Evolutionary conservation across 1,140 invertebrate species (phyloP).

Genomic region (Schlechtendalia chinensis): DNA sequence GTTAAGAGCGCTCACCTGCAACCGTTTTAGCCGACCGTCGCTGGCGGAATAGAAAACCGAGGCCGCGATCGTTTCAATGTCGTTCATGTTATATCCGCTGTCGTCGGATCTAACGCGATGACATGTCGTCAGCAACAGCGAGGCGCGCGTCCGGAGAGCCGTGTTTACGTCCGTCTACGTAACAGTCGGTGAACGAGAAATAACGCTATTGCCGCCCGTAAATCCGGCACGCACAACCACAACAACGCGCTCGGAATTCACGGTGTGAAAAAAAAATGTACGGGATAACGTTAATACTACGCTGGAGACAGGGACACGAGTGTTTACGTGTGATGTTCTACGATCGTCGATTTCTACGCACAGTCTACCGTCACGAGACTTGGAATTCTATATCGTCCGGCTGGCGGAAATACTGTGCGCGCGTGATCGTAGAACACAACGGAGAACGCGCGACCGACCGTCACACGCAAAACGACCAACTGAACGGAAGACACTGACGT

Average conservation of each 20-base stretch:
- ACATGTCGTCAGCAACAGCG: conserved; percentile 27
- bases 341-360: neutral
- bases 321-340: too few relatives aligned
- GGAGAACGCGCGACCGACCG: too few relatives aligned
- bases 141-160: conserved; percentile 38
- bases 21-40: conserved; percentile 19
- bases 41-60: conserved; percentile 33
- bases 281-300: too few relatives aligned
- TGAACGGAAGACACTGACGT: neutral
- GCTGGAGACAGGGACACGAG: too few relatives aligned
- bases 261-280: too few relatives aligned
- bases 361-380: neutral
- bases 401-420: neutral
- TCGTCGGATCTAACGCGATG: conserved; percentile 42
- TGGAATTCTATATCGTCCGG: neutral
- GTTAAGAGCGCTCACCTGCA: neutral
- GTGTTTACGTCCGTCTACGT: neutral
- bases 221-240: neutral
- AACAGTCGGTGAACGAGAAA: neutral
- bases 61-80: conserved; percentile 25
- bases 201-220: neutral
- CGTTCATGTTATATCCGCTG: conserved; percentile 34
- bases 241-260: too few relatives aligned
- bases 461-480: neutral
- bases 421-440: neutral